phyloP scores from a whole-genome alignment of 2,113 vertebrate species.

The Otis tarda region DNA sequence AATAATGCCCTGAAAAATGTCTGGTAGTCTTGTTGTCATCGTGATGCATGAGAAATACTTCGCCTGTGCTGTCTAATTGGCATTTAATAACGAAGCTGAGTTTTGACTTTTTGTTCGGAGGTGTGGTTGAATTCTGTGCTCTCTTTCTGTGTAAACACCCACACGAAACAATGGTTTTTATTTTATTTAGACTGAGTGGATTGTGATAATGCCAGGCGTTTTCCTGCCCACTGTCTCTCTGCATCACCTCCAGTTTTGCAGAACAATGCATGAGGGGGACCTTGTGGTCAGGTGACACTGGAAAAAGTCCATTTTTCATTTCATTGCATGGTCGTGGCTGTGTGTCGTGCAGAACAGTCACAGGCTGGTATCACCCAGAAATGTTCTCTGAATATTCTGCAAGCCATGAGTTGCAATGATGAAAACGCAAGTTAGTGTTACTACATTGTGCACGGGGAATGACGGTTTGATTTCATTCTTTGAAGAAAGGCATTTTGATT shows the following conservation, averaged over 20 bases:
- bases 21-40: neutral
- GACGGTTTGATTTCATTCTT: neutral
- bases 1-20: neutral
- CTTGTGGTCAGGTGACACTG: fast-evolving
- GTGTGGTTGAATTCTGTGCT: neutral
- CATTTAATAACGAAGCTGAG: neutral
- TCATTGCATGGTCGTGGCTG: neutral
- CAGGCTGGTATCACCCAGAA: neutral
- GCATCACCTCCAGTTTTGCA: neutral
- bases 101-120: neutral
- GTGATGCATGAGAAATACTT: neutral
- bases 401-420: neutral
- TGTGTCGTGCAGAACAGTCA: neutral
- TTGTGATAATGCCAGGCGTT: neutral
- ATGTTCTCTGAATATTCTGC: neutral
- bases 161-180: neutral
- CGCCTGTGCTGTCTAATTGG: neutral
- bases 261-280: neutral
- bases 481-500: constrained; percentile 9
- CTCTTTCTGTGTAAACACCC: neutral
- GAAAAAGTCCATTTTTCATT: neutral
- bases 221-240: neutral
- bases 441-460: fast-evolving
- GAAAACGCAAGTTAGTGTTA: neutral
- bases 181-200: neutral